Percentiles rank a stretch among this genome's conserved stretches.
Conservation (phyloP, 2,113 vertebrate genomes). For the Lepus europaeus region DNA sequence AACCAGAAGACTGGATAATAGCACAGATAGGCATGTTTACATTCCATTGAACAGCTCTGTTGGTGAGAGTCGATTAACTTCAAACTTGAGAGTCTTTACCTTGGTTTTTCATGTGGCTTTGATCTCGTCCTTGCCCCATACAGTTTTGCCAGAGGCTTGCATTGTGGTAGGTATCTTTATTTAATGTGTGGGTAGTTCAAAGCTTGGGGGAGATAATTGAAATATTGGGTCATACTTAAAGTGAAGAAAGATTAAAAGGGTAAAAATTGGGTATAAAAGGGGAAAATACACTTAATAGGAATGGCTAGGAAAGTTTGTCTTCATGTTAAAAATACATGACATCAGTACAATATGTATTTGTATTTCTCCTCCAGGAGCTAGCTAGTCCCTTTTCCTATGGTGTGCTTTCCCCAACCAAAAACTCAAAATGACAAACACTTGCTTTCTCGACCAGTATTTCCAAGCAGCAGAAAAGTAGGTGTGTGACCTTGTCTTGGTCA, state of each 20-base stretch:
- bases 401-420: not conserved
- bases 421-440: slow-evolving; percentile 13
- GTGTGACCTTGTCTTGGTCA: not conserved
- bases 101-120: not conserved
- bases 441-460: not conserved
- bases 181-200: not conserved
- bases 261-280: not conserved
- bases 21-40: not conserved
- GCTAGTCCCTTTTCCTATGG: not conserved
- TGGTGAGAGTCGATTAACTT: not conserved
- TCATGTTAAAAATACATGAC: not conserved
- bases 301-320: not conserved
- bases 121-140: not conserved
- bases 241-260: not conserved
- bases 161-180: not conserved
- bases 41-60: not conserved
- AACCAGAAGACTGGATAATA: not conserved
- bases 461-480: not conserved
- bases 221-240: not conserved
- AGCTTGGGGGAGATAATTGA: not conserved
- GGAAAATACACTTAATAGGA: not conserved
- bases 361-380: not conserved
- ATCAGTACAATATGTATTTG: not conserved
- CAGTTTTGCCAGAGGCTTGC: not conserved
- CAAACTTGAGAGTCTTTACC: not conserved